Evolutionary conservation across 64 coral and sea anemone species (phyloP), one percentile per base, ranked within the genome.

Genomic region (Pachyseris speciosa): DNA sequence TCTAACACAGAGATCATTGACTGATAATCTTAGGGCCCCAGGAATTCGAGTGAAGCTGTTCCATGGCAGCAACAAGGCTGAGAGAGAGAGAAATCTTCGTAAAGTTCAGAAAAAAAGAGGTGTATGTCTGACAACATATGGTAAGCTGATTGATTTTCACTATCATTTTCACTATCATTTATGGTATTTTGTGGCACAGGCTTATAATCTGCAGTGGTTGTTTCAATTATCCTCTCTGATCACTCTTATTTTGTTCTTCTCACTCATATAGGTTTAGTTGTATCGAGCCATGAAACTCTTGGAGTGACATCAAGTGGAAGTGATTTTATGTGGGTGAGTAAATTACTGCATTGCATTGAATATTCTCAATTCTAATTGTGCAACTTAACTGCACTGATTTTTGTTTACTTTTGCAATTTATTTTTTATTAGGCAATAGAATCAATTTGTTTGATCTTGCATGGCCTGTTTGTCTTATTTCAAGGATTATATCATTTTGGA

Each of bases 401-500:
- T n/a, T n/a, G n/a, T n/a, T n/a, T n/a, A n/a, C n/a, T n/a, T n/a
- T n/a, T n/a, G n/a, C n/a, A n/a, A n/a, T n/a, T n/a, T n/a, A n/a
- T n/a, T 78, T 30, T 50, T 50, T 49, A 33, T 75, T 49, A 40
- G 32, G 1, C 1, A 17, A 34, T 40, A 34, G 64, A 6, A 16
- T 26, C 30, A 25, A 5, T 63, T 19, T 64, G 51, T 34, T n/a
- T 19, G 32, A 38, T 52, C 26, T 32, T 85, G 34, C 34, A 50
- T 87, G 36, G 20, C 24, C 32, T 67, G 47, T 73, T 68, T 78
- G 1, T 33, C 34, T 41, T 74, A 5, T 69, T 74, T 85, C 24
- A 15, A 99, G 97, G 97, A 99, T 75, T 99, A 99, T 25, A 95
- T 99, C 36, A 90, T 99, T 7, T 84, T 99, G 39, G 97, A 99